Percentiles rank a stretch among this genome's conserved stretches.
Evolutionary conservation across 1,140 invertebrate species (phyloP).

Genomic region (Macrotrachela quadricornifera): DNA sequence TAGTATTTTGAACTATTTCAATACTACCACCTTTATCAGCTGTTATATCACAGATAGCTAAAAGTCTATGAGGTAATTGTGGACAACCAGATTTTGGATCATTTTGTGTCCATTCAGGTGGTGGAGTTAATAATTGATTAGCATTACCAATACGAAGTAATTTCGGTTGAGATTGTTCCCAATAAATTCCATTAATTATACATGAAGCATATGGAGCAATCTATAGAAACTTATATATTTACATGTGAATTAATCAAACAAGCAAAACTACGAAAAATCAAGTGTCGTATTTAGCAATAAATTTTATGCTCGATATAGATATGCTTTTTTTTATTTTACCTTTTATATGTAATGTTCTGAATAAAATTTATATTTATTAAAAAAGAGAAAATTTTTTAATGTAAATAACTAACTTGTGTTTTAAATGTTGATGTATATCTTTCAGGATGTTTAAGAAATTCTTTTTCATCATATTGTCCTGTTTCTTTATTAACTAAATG

Average conservation of each 20-base stretch:
- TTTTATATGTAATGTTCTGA: too few relatives aligned
- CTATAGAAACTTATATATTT: too few relatives aligned
- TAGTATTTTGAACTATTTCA: conserved; percentile 99
- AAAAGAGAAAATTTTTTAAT: too few relatives aligned
- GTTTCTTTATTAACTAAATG: conserved; percentile 69
- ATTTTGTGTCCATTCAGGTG: conserved; percentile 40
- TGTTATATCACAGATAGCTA: conserved; percentile 82
- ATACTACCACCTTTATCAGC: conserved; percentile 96
- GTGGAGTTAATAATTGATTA: conserved; percentile 72
- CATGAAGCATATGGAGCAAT: conserved; percentile 92
- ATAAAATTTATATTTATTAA: too few relatives aligned
- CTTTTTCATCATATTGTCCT: conserved; percentile 63
- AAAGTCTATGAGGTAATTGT: conserved; percentile 6
- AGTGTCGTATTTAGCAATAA: too few relatives aligned
- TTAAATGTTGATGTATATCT: conserved; percentile 75
- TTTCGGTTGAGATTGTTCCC: conserved; percentile 84
- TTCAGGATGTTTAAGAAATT: conserved; percentile 77
- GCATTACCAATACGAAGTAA: conserved; percentile 90
- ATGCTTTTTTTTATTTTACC: too few relatives aligned
- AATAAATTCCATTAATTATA: conserved; percentile 93
- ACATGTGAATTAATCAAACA: too few relatives aligned
- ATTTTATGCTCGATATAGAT: too few relatives aligned
- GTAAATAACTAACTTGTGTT: too few relatives aligned
- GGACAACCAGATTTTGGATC: conserved; percentile 10
- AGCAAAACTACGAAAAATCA: too few relatives aligned